Evolutionary conservation across 2,888 invertebrate genomes (phyloP).

Genomic region (Drosophila imparisetae): DNA sequence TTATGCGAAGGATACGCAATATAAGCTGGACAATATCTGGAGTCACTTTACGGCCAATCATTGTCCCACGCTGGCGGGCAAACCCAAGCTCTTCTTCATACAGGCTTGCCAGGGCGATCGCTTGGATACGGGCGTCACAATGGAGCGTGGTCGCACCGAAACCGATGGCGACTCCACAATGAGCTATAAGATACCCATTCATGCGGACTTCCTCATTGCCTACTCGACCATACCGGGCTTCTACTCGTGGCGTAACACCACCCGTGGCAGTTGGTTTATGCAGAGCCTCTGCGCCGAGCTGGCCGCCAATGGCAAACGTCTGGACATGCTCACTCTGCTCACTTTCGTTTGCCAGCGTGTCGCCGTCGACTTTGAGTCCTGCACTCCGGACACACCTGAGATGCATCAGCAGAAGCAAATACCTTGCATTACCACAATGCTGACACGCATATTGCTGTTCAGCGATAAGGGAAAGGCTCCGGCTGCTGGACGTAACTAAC

Average conservation of each 20-base stretch:
- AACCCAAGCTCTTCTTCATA: slow-evolving; percentile 90
- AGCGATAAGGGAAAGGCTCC: slow-evolving; percentile 83
- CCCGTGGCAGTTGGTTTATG: slow-evolving; percentile 98
- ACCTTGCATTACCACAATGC: slow-evolving; percentile 96
- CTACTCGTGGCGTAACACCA: slow-evolving; percentile 97
- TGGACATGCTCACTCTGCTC: slow-evolving; percentile 93
- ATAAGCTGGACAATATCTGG: slow-evolving; percentile 93
- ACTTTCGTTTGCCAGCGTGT: slow-evolving; percentile 94
- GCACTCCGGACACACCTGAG: slow-evolving; percentile 90
- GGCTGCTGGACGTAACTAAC: slow-evolving; percentile 64
- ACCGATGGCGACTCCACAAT: slow-evolving; percentile 89
- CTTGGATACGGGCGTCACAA: slow-evolving; percentile 90
- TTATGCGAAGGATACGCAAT: slow-evolving; percentile 93
- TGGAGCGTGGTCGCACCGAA: slow-evolving; percentile 86
- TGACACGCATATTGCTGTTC: slow-evolving; percentile 92
- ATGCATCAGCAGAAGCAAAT: slow-evolving; percentile 97
- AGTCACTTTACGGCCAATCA: slow-evolving; percentile 91
- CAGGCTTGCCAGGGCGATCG: slow-evolving; percentile 97
- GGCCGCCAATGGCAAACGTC: slow-evolving; percentile 88
- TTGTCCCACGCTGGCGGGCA: slow-evolving; percentile 94
- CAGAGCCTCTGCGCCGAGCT: slow-evolving; percentile 94
- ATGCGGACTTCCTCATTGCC: slow-evolving; percentile 96
- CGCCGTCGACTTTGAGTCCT: slow-evolving; percentile 95
- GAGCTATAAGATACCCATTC: slow-evolving; percentile 93
- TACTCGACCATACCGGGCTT: slow-evolving; percentile 97